These are phyloP conservation scores for Percopsis transmontana DNA, from an alignment of 2,113 vertebrate species.

Conservation along the genomic window DNA sequence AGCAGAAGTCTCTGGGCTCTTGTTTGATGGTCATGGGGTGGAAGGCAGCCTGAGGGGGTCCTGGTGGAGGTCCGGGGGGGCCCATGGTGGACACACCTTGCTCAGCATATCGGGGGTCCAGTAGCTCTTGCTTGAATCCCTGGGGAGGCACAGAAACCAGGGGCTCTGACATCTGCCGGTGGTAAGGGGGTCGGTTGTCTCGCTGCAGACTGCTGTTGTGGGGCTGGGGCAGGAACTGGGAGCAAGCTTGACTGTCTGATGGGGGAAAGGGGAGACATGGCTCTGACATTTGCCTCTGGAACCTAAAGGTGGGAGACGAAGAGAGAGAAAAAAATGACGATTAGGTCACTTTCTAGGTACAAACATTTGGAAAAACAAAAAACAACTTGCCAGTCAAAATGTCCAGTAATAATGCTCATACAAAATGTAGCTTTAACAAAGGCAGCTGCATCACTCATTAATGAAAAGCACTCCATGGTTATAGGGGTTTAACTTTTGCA, in stretches of 20 bases:
- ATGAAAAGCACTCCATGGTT: too few species aligned
- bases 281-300: conserved; percentile 95
- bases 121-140: conserved; percentile 93
- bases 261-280: conserved; percentile 80
- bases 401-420: too few species aligned
- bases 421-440: neutral
- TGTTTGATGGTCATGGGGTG: conserved; percentile 93
- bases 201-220: conserved; percentile 70
- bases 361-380: too few species aligned
- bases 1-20: conserved; percentile 94
- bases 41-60: conserved; percentile 75
- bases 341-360: neutral
- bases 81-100: conserved; percentile 83
- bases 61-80: conserved; percentile 32
- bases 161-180: conserved; percentile 93
- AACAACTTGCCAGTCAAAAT: too few species aligned
- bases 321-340: neutral
- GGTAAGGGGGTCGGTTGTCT: conserved; percentile 86
- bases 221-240: conserved; percentile 82
- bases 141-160: conserved; percentile 84
- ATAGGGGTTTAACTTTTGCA: too few species aligned
- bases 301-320: conserved; percentile 70
- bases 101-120: conserved; percentile 87
- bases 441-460: too few species aligned
- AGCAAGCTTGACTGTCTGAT: conserved; percentile 71